A percentile compares a stretch with the other conserved stretches of the same genome.
phyloP scores from a whole-genome alignment of 2,113 vertebrate genomes.

The Poecilia latipinna region DNA sequence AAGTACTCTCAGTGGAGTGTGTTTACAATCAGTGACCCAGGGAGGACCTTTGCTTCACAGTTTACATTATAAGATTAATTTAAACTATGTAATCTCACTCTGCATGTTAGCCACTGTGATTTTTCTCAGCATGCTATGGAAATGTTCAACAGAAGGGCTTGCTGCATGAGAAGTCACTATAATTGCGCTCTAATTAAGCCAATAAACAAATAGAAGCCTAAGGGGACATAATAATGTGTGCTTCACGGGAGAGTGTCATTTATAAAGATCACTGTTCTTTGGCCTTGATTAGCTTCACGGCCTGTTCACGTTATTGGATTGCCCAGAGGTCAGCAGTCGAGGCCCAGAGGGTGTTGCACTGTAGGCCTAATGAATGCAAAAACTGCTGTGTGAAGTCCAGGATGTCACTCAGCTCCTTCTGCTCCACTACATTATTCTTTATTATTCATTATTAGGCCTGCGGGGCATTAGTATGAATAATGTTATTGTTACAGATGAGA shows the following conservation, averaged over 20 bases:
- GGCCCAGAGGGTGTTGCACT: conserved; percentile 25
- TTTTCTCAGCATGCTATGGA: conserved; percentile 41
- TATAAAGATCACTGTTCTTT: conserved; percentile 57
- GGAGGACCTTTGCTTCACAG: conserved; percentile 39
- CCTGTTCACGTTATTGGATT: conserved; percentile 49
- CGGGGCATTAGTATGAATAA: conserved; percentile 53
- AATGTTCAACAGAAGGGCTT: conserved; percentile 34
- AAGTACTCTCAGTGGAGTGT: conserved; percentile 39
- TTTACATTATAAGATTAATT: conserved; percentile 41
- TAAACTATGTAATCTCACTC: conserved; percentile 25
- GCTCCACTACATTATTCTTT: conserved; percentile 47
- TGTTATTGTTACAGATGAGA: conserved; percentile 40
- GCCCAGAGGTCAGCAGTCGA: conserved; percentile 48
- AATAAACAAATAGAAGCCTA: conserved; percentile 71
- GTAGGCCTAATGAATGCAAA: conserved; percentile 49
- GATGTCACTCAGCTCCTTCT: conserved; percentile 27
- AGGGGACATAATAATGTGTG: conserved; percentile 51
- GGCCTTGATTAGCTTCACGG: conserved; percentile 56
- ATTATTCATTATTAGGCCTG: conserved; percentile 53
- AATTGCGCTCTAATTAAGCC: conserved; percentile 71
- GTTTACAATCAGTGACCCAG: conserved; percentile 27
- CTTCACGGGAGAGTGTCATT: conserved; percentile 50
- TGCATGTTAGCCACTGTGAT: conserved; percentile 11
- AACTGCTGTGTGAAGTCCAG: conserved; percentile 50
- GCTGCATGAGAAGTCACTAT: conserved; percentile 44